These are phyloP conservation scores for Drosophila rubida DNA, from an alignment of 2,888 invertebrate species.

Conservation along the genomic window DNA sequence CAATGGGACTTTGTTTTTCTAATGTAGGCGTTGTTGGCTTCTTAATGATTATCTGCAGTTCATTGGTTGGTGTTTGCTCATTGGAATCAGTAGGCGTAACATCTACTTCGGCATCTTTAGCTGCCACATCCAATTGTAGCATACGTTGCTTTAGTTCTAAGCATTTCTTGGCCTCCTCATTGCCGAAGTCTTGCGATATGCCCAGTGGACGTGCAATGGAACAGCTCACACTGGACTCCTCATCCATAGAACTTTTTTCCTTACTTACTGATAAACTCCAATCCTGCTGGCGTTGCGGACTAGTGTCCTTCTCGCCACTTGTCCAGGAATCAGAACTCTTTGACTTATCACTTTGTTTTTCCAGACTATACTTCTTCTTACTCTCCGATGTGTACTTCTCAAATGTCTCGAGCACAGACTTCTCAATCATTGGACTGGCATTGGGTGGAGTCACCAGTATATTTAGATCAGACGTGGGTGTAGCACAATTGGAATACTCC, in stretches of 20 bases:
- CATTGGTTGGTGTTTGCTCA: constrained; percentile 79
- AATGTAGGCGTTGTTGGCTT: constrained; percentile 87
- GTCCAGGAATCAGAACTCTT: constrained; percentile 93
- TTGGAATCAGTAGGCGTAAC: constrained; percentile 85
- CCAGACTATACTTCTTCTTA: constrained; percentile 87
- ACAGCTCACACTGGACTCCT: constrained; percentile 91
- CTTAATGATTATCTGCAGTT: constrained; percentile 71
- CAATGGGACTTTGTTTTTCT: constrained; percentile 88
- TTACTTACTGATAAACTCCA: constrained; percentile 85
- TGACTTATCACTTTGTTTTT: constrained; percentile 87
- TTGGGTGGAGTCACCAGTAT: constrained; percentile 88
- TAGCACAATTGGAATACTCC: constrained; percentile 85
- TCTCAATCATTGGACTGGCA: constrained; percentile 87
- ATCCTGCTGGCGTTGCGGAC: constrained; percentile 86
- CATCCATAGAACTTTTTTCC: constrained; percentile 89
- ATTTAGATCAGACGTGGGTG: constrained; percentile 84
- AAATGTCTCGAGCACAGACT: constrained; percentile 81
- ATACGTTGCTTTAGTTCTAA: constrained; percentile 87
- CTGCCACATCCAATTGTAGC: constrained; percentile 86
- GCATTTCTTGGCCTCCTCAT: constrained; percentile 86
- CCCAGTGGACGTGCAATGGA: constrained; percentile 92
- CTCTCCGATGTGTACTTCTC: constrained; percentile 77
- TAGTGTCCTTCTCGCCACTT: constrained; percentile 90
- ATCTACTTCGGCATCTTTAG: constrained; percentile 84
- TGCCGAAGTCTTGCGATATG: constrained; percentile 90